Base-by-base conservation (phyloP, 2,797 vertebrate species). In the Cyprinella venusta region DNA sequence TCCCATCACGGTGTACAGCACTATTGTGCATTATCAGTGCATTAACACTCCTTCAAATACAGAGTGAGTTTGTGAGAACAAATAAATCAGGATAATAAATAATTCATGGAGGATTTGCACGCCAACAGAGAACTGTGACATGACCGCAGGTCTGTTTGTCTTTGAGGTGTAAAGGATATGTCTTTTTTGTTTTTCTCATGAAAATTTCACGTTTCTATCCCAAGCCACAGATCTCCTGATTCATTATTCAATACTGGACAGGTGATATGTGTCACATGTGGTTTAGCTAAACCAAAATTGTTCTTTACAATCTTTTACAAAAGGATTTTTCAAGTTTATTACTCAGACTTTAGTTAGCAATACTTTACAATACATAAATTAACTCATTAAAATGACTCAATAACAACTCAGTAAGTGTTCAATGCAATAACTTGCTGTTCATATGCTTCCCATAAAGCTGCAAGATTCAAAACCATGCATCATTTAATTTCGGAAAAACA, bases 91-190 rank as follows among this genome's bases (percentile, higher is more conserved):
- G n/a, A 9, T 72, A n/a, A 21, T 68, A 52, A 50, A 86, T 79
- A 13, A 85, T 82, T 78, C 3, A 79, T 74, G 7, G 21, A 16
- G 19, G 38, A 68, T 83, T 80, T 71, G 40, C 81, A 69, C 6
- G 24, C 38, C 52, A 40, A 38, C 21, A 16, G 21, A 54, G 30
- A 56, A 42, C 71, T 54, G 52, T 70, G 76, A 74, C 69, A 68
- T 33, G 59, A 78, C 36, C 21, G 36, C 40, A 40, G 40, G 30
- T 71, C 21, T 69, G 42, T 26, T 59, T 64, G 38, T 1, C 38
- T 80, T 64, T 19, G 8, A 76, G 70, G 70, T 70, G 81, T 71
- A 80, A 83, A 83, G 30, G 63, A 83, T 75, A 77, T 80, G 42
- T 59, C 74, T 59, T 56, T 76, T 82, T 61, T 71, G 76, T 54